Conservation (phyloP, 2,888 invertebrate species). For the Nesidiocoris tenuis region DNA sequence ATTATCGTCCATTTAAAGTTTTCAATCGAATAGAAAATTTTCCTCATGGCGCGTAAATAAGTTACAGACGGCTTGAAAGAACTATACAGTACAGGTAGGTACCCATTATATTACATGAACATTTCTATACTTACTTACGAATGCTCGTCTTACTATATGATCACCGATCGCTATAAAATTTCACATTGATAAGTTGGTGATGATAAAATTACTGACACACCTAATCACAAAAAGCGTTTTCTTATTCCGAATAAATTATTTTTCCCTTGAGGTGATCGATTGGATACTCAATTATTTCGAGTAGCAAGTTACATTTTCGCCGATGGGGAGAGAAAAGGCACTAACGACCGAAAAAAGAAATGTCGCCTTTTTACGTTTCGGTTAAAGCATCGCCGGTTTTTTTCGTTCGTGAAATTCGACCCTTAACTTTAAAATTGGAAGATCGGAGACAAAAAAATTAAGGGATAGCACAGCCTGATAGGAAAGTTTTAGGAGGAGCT, state of each 20-base stretch:
- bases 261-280: neutral
- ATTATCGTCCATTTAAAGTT: neutral
- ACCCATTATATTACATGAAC: conserved; percentile 23
- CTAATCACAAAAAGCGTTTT: conserved; percentile 34
- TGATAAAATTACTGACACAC: conserved; percentile 15
- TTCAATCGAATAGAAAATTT: conserved; percentile 26
- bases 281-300: neutral
- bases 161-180: neutral
- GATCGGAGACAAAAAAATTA: conserved; percentile 2
- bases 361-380: neutral
- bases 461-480: conserved; percentile 25
- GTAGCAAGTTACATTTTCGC: neutral
- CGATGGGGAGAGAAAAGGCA: neutral
- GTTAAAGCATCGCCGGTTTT: neutral
- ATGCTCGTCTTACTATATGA: neutral
- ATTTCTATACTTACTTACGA: conserved; percentile 7
- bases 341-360: neutral
- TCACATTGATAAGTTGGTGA: neutral
- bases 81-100: too few species aligned
- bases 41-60: conserved; percentile 34
- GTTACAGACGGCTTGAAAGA: conserved; percentile 40
- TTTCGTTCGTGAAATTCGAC: neutral
- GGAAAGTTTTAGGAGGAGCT: conserved; percentile 7
- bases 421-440: neutral
- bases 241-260: neutral